Evolutionary conservation across 1,140 invertebrate genomes (phyloP), one percentile per base, ranked within the genome.

Genomic region (Heterodera schachtii): DNA sequence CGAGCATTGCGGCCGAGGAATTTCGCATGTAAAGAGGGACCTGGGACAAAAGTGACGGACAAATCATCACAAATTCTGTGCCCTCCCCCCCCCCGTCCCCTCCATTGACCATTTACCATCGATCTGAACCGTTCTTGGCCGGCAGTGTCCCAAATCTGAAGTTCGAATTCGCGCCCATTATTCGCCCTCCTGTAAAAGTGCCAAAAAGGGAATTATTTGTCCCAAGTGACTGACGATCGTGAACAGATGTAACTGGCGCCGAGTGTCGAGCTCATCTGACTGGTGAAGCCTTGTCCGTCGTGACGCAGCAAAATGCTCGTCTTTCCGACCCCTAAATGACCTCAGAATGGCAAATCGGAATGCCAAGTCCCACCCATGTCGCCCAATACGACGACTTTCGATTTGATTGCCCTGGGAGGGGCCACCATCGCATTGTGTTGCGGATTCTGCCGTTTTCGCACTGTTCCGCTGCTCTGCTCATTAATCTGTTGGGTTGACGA

Each of bases 1-100:
- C 97, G 87, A 99, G 96, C 84, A 99, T 96, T 84, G 97, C 97
- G 80, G 98, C 97, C 41, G 96, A 98, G 8, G 96, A 98, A 92
- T 98, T 97, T 87, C 97, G 93, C n/a, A 84, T 52, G 75, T 84
- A 85, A 19, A 85, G 60, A 13, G 79, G 84, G 49, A 85, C 75
- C 81, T 83, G 31, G 31, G 31, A 31, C 31, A 31, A 31, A 31
- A 31, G 31, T 0, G 31, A 31, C 31, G 31, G 31, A 31, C 31
- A 31, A 31, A 31, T 31, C 31, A 31, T 31, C 31, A 31, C 31
- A 31, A 31, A 31, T 31, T 31, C 31, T 31, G 31, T 31, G 31
- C 31, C 31, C 31, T 1, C 31, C 31, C 31, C 31, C 31, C 31
- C 31, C 31, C 31, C 31, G 31, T 31, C 31, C 31, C 31, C 31